Evolutionary conservation across 37 sponge, comb jelly and placozoan genomes (phyloP), one percentile per base, ranked within the genome.

Genomic region (Oscarella lobularis): DNA sequence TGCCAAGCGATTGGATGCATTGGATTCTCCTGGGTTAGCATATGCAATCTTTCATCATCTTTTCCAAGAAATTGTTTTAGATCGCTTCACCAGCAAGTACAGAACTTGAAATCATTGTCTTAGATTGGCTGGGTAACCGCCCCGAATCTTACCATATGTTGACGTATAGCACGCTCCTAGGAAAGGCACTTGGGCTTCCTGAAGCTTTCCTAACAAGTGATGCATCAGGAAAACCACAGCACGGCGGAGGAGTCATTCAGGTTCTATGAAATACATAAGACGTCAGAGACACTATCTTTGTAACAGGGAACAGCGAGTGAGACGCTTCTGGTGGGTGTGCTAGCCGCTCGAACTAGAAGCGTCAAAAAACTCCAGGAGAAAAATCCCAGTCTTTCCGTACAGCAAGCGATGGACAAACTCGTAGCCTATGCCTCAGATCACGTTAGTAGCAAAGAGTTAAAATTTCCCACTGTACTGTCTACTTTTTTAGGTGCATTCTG

Each of bases 1-100:
- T 48, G 60, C 60, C 9, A 48, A 27, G 60, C 14, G 20, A 48
- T 48, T 9, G 14, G 14, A 20, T 27, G 20, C 20, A 48, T 48
- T 48, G 60, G 60, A 27, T 48, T 48, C 20, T 48, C 60, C 14
- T 48, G 60, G 60, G 60, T 48, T 20, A 48, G 60, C 9, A 48
- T 48, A n/a, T n/a, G n/a, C n/a, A n/a, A n/a, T n/a, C n/a, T n/a
- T n/a, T n/a, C n/a, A n/a, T n/a, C n/a, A n/a, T n/a, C n/a, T n/a
- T n/a, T n/a, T n/a, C n/a, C n/a, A n/a, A n/a, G n/a, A n/a, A 48
- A 48, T 48, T 48, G 60, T 48, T 9, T 48, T 48, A 48, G 60
- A 48, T 48, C 9, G 20, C 60, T 48, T 48, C 60, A 48, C 60
- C 60, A 48, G 60, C 60, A 27, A 20, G 14, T 48, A 48, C 60